These are phyloP conservation scores for Saguinus midas DNA, from an alignment of 2,113 vertebrate genomes.

Conservation along the genomic window DNA sequence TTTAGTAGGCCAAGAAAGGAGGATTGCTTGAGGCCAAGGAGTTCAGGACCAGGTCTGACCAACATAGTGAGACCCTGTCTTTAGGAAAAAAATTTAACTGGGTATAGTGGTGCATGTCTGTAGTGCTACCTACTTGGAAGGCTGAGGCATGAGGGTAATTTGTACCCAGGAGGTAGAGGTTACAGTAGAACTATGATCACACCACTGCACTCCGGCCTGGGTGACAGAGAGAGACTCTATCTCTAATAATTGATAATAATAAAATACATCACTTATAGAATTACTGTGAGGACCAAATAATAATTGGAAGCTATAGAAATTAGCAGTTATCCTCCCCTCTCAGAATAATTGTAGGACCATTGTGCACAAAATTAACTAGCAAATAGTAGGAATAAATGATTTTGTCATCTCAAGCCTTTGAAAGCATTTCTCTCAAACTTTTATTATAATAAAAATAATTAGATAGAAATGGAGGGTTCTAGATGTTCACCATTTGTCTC, in stretches of 20 bases:
- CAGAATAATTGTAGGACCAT: background rate
- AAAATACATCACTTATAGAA: background rate
- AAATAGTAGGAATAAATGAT: slow-evolving; percentile 40
- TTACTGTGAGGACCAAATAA: slow-evolving; percentile 9
- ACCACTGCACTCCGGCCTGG: no score
- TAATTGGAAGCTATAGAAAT: slow-evolving; percentile 38
- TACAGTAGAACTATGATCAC: no score
- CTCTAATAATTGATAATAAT: no score
- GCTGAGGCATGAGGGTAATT: no score
- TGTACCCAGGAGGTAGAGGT: no score
- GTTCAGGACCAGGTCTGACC: no score
- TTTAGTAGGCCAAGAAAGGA: no score
- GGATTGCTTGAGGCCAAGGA: no score
- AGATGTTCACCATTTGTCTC: slow-evolving; percentile 26
- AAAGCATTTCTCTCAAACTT: slow-evolving; percentile 46
- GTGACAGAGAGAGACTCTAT: no score
- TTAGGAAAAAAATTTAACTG: no score
- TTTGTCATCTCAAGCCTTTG: slow-evolving; percentile 13
- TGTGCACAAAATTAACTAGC: slow-evolving; percentile 29
- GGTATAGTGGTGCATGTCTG: no score
- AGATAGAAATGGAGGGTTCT: slow-evolving; percentile 39
- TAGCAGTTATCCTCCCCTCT: background rate
- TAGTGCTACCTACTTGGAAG: no score
- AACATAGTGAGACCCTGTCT: background rate
- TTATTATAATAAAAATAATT: slow-evolving; percentile 40